Conservation (phyloP, 2,797 vertebrate species). For the Peromyscus nudipes region DNA sequence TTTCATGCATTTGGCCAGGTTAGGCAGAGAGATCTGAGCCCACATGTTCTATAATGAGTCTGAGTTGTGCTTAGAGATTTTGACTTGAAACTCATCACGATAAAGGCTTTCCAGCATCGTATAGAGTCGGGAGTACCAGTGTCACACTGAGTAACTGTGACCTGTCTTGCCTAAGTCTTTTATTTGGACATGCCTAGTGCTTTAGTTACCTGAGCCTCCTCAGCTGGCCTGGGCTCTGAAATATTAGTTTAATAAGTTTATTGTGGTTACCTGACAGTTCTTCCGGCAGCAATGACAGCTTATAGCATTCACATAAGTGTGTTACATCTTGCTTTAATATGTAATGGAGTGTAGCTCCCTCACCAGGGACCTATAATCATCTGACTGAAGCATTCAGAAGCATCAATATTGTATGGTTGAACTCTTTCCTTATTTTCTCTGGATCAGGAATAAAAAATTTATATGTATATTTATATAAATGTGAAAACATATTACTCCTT, state of each 20-base stretch:
- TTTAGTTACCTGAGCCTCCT: conserved; percentile 33
- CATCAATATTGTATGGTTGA: neutral
- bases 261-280: conserved; percentile 7
- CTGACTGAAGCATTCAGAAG: conserved; percentile 24
- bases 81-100: neutral
- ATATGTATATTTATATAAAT: conserved; percentile 2
- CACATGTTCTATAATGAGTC: neutral
- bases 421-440: neutral
- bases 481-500: neutral
- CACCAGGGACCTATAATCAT: neutral
- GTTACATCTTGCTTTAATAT: conserved; percentile 56
- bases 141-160: neutral
- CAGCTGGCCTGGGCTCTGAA: neutral
- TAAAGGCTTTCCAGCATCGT: neutral
- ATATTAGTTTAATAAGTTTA: conserved; percentile 45
- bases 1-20: neutral
- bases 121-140: neutral
- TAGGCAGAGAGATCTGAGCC: neutral
- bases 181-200: neutral
- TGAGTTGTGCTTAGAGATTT: neutral
- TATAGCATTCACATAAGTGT: conserved; percentile 39
- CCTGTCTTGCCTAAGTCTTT: neutral
- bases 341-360: neutral
- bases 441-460: conserved; percentile 35
- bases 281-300: conserved; percentile 16